These are phyloP conservation scores for Aleadryas rufinucha DNA, from an alignment of 2,113 vertebrate species.

Conservation along the genomic window DNA sequence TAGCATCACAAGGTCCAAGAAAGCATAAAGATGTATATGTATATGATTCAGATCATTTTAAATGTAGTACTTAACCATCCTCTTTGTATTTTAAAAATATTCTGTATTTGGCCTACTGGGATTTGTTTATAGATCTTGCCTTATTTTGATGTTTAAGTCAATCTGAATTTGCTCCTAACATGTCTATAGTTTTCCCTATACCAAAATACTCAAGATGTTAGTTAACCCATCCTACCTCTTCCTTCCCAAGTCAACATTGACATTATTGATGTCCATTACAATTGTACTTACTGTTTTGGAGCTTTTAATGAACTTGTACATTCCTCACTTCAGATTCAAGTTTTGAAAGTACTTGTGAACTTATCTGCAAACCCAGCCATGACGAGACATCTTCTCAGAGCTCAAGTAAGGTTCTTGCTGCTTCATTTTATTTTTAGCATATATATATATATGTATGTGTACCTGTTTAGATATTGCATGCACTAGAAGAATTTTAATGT, in stretches of 20 bases:
- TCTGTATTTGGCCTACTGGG: not conserved
- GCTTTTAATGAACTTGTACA: not conserved
- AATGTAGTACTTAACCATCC: not conserved
- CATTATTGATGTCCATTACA: not conserved
- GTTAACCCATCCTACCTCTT: not conserved
- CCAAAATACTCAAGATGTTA: not conserved
- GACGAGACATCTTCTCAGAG: constrained; percentile 83
- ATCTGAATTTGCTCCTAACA: not conserved
- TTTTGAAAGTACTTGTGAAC: constrained; percentile 90
- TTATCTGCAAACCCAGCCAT: constrained; percentile 89
- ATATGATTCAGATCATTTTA: not conserved
- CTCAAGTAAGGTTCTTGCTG: constrained; percentile 75
- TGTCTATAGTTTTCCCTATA: not conserved
- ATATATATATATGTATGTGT: not conserved
- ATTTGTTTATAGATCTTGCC: not conserved
- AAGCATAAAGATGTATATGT: not conserved
- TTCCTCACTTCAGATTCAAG: constrained; percentile 81
- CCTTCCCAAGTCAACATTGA: not conserved
- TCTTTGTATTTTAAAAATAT: not conserved
- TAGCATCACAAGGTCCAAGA: not conserved
- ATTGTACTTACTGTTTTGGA: not conserved
- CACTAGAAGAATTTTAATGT: not conserved
- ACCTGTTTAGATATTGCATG: not conserved
- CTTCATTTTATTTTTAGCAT: not conserved
- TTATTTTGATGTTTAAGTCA: not conserved